Conservation (phyloP, 2,888 invertebrate genomes). For the Heliothis peltigera region DNA sequence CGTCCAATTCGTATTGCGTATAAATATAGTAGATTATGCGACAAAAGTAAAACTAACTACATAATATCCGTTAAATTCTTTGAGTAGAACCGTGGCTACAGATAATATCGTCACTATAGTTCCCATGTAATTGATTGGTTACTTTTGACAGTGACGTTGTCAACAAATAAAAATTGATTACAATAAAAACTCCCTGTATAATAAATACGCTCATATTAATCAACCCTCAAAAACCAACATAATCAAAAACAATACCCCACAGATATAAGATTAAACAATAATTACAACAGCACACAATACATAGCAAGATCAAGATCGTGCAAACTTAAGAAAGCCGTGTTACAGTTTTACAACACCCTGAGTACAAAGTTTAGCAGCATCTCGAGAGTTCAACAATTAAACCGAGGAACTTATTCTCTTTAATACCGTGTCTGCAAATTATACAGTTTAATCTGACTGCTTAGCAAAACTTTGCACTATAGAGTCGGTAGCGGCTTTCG, state of each 20-base stretch:
- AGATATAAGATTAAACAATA: constrained; percentile 23
- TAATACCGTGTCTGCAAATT: constrained; percentile 63
- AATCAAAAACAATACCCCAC: constrained; percentile 28
- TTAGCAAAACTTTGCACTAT: constrained; percentile 59
- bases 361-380: constrained; percentile 54
- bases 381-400: constrained; percentile 63
- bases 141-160: too few species aligned
- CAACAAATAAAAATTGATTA: background rate
- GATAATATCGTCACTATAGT: too few species aligned
- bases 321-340: constrained; percentile 52
- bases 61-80: too few species aligned
- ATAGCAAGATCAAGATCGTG: constrained; percentile 37
- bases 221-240: background rate
- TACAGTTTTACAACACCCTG: constrained; percentile 49
- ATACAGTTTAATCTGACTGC: constrained; percentile 65
- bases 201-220: background rate
- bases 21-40: too few species aligned
- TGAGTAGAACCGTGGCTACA: too few species aligned
- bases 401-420: constrained; percentile 61
- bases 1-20: too few species aligned
- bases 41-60: too few species aligned
- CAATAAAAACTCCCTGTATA: too few species aligned
- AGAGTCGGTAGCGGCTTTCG: constrained; percentile 20
- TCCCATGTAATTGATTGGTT: too few species aligned
- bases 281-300: constrained; percentile 49